Evolutionary conservation across 2,888 invertebrate genomes (phyloP).

Genomic region (Andrena marginata): DNA sequence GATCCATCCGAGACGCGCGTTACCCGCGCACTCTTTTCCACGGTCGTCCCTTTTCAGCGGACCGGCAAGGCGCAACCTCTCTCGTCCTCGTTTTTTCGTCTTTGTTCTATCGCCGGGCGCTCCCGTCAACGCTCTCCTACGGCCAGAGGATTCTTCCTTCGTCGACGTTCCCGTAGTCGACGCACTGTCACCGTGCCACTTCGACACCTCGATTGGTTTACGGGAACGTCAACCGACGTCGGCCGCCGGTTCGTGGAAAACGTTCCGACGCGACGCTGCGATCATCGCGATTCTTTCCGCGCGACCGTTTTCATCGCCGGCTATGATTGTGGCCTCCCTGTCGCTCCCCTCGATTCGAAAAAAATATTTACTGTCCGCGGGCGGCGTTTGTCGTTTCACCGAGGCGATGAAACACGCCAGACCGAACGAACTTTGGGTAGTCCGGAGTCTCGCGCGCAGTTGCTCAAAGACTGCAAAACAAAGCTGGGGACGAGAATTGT

Average conservation of each 20-base stretch:
- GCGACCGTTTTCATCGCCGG: not conserved
- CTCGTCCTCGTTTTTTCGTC: slow-evolving; percentile 30
- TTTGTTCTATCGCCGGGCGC: slow-evolving; percentile 57
- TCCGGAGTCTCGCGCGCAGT: not conserved
- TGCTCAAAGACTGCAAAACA: too few relatives aligned
- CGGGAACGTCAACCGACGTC: slow-evolving; percentile 34
- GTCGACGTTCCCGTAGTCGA: slow-evolving; percentile 31
- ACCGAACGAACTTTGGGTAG: not conserved
- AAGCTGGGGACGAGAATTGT: too few relatives aligned
- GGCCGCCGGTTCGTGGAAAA: not conserved
- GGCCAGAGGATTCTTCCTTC: slow-evolving; percentile 53
- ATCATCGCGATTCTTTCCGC: slow-evolving; percentile 38
- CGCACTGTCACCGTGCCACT: slow-evolving; percentile 47
- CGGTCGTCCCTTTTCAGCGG: slow-evolving; percentile 34
- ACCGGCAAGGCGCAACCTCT: not conserved
- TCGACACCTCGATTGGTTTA: slow-evolving; percentile 70
- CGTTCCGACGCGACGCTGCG: slow-evolving; percentile 6
- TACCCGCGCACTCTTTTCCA: slow-evolving; percentile 34
- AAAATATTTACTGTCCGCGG: slow-evolving; percentile 12
- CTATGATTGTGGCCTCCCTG: not conserved
- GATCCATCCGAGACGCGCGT: slow-evolving; percentile 40
- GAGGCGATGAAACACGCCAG: not conserved
- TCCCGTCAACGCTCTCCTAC: slow-evolving; percentile 50
- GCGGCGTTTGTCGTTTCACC: not conserved
- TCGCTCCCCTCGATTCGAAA: not conserved